A percentile compares a stretch with the other conserved stretches of the same genome.
Conservation (phyloP, 2,113 vertebrate species). For the Spheniscus mendiculus region DNA sequence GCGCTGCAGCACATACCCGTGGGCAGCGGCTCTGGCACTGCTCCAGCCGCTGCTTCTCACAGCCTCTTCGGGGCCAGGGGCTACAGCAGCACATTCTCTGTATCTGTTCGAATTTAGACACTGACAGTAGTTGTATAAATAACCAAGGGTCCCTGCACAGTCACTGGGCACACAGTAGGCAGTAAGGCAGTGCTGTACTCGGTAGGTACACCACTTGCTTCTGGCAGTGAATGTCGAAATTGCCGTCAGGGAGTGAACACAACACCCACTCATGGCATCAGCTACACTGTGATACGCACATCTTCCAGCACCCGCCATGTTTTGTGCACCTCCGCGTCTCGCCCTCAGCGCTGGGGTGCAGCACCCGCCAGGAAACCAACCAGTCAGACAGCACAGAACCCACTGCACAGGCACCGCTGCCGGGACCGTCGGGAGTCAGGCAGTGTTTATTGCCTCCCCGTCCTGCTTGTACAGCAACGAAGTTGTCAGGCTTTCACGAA, state of each 20-base stretch:
- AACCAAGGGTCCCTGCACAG: rapidly evolving
- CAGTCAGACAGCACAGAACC: not conserved
- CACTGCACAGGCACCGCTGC: not conserved
- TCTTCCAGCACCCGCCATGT: rapidly evolving
- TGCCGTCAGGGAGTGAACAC: not conserved
- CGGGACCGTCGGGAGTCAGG: rapidly evolving
- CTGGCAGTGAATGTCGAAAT: not conserved
- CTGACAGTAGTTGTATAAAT: rapidly evolving
- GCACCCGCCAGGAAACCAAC: rapidly evolving
- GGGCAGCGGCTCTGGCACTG: not conserved
- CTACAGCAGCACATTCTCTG: rapidly evolving
- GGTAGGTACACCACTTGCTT: not conserved
- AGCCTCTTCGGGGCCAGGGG: rapidly evolving
- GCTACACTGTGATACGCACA: rapidly evolving
- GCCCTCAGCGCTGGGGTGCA: not conserved
- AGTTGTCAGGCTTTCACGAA: rapidly evolving
- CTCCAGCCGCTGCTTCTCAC: not conserved
- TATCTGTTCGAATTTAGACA: rapidly evolving
- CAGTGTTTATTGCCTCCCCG: rapidly evolving
- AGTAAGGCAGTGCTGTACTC: not conserved
- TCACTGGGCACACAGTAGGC: rapidly evolving
- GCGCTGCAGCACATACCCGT: rapidly evolving
- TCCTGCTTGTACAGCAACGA: not conserved
- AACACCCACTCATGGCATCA: not conserved
- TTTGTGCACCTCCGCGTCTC: not conserved